Evolutionary conservation across 2,888 invertebrate species (phyloP), one percentile per base, ranked within the genome.

Genomic region (Fragum sueziense): DNA sequence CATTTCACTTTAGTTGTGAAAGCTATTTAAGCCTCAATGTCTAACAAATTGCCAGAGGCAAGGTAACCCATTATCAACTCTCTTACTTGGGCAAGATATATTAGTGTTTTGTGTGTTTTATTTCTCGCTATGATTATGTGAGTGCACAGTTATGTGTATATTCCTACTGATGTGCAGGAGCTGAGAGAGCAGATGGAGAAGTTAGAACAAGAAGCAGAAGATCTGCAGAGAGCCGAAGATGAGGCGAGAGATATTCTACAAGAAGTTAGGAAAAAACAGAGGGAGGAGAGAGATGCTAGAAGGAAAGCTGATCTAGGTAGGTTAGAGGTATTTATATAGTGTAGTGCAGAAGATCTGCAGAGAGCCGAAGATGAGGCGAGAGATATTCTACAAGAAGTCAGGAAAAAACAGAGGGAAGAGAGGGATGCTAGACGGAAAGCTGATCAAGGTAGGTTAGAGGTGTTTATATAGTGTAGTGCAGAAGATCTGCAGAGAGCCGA

Each of bases 301-400:
- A 82, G 90, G 27, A 90, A 88, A 76, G 86, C 86, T 37, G 90
- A 90, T 25, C 74, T 88, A 34, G 90, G 82, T 82, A 71, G 1
- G 69, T 37, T n/a, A n/a, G n/a, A n/a, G n/a, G n/a, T n/a, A n/a
- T n/a, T n/a, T n/a, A n/a, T n/a, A n/a, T n/a, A n/a, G n/a, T n/a
- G n/a, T n/a, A n/a, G n/a, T n/a, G n/a, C n/a, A n/a, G n/a, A n/a
- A n/a, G 57, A 85, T 47, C 20, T 37, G 34, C 29, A 37, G 82
- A 67, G 87, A 70, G 88, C 88, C 0, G 91, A 91, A 70, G 89
- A 90, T 65, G 90, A 91, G 52, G 91, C 89, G 0, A 78, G 88
- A 54, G 76, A 83, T 22, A 87, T 87, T 20, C 78, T 91, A 67
- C 86, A 83, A 20, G 87, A 86, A 52, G 81, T 87, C 2, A 81